Evolutionary conservation across 2,113 vertebrate genomes (phyloP), one percentile per base, ranked within the genome.

Genomic region (Sigmodon hispidus): DNA sequence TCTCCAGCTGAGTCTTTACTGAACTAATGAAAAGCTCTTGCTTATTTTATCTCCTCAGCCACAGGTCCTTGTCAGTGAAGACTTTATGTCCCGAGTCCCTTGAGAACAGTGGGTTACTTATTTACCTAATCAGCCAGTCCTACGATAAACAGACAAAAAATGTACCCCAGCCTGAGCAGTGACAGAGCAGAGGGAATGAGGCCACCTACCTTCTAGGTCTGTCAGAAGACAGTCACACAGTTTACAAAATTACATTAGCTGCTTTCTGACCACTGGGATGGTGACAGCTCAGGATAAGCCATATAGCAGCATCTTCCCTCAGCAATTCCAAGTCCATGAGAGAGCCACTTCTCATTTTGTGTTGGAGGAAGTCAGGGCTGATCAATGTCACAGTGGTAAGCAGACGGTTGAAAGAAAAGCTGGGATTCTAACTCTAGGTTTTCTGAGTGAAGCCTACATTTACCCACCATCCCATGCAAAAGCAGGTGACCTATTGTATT

Each of bases 341-440:
- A 84, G 31, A 89, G 52, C 24, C 34, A 45, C 0, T 81, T 48
- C 29, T 59, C 31, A n/a, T 65, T 57, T 81, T 69, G 70, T 24
- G 3, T 69, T 69, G 36, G 59, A 86, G 72, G 90, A 89, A 19
- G 65, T 29, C 24, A 63, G 45, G 13, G 24, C 67, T 40, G 5
- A 21, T 4, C 80, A 52, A 26, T 69, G 7, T 76, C 59, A 52
- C 3, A 19, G 19, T 67, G 72, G 22, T 70, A 40, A 22, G 76
- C 40, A 40, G n/a, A 91, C 52, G 69, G 63, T 89, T 89, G 80
- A 87, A 92, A 43, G 52, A 63, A 75, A 45, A 95, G 77, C 29
- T 73, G 48, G 67, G n/a, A 57, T 83, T 79, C 61, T 31, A 75
- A n/a, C 13, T 67, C 8, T 31, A 65, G 61, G 59, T 36, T 84